Conservation (phyloP, 2,797 vertebrate species). For the Anabacerthia variegaticeps region DNA sequence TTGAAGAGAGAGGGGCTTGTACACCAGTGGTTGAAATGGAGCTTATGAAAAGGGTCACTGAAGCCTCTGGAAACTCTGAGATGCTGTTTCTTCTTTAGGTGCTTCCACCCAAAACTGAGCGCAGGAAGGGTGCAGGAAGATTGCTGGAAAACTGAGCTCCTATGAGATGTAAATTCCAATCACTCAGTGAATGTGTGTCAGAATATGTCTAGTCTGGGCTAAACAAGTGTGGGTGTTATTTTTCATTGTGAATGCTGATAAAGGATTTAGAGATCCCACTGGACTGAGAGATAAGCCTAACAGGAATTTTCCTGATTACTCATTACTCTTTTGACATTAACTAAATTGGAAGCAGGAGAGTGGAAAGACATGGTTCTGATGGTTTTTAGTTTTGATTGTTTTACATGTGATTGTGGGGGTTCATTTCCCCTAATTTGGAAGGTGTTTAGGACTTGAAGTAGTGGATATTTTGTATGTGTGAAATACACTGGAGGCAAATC, state of each 20-base stretch:
- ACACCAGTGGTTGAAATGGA: not conserved
- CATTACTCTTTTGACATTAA: conserved; percentile 38
- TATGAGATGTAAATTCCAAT: not conserved
- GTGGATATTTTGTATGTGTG: not conserved
- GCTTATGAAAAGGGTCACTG: not conserved
- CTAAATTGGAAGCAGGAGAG: conserved; percentile 26
- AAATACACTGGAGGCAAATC: not conserved
- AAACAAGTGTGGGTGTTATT: not conserved
- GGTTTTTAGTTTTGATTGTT: not conserved
- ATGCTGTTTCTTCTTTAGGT: not conserved
- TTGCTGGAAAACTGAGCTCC: not conserved
- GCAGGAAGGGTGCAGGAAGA: not conserved
- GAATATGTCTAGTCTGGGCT: not conserved
- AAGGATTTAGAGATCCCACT: conserved; percentile 34
- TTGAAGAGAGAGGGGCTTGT: not conserved
- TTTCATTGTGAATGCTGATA: conserved; percentile 30
- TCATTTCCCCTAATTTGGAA: not conserved
- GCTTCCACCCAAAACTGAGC: not conserved
- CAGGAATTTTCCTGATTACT: conserved; percentile 36
- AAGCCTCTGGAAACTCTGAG: not conserved
- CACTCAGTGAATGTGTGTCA: not conserved
- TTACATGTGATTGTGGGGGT: not conserved
- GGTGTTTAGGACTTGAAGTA: not conserved
- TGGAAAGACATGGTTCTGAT: not conserved
- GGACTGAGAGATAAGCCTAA: conserved; percentile 32